Conservation (phyloP, 2,797 vertebrate genomes). For the Cyclura pinguis region DNA sequence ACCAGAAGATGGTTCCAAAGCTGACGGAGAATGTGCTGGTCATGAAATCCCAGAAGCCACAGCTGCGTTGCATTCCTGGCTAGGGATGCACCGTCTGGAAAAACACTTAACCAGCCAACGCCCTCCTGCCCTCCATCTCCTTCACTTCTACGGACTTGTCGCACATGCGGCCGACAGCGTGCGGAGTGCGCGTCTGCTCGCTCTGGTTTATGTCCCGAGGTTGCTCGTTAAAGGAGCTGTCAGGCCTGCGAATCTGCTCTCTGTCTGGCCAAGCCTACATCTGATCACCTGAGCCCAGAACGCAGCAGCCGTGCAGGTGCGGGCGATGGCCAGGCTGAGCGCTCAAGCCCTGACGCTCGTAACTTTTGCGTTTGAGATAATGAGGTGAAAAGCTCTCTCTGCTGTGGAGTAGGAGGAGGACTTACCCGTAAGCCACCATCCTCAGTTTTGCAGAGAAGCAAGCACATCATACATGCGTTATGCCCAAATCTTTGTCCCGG, state of each 20-base stretch:
- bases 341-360: not conserved
- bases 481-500: not conserved
- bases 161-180: not conserved
- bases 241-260: not conserved
- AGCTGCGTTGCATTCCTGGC: not conserved
- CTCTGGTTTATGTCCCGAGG: not conserved
- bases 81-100: not conserved
- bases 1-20: not conserved
- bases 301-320: not conserved
- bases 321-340: not conserved
- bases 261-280: not conserved
- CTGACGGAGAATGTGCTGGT: too few species aligned
- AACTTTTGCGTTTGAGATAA: slow-evolving; percentile 13
- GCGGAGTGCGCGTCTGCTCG: not conserved
- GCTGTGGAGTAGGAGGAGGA: not conserved
- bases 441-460: not conserved
- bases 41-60: not conserved
- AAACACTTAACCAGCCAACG: not conserved
- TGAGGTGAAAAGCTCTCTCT: slow-evolving; percentile 5
- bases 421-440: not conserved
- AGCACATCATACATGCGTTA: not conserved
- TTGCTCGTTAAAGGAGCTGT: not conserved
- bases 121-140: not conserved
- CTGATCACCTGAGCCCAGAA: not conserved
- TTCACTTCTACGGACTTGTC: not conserved